phyloP scores from a whole-genome alignment of 2,797 vertebrate species.

The Paratrypauchen microcephalus region DNA sequence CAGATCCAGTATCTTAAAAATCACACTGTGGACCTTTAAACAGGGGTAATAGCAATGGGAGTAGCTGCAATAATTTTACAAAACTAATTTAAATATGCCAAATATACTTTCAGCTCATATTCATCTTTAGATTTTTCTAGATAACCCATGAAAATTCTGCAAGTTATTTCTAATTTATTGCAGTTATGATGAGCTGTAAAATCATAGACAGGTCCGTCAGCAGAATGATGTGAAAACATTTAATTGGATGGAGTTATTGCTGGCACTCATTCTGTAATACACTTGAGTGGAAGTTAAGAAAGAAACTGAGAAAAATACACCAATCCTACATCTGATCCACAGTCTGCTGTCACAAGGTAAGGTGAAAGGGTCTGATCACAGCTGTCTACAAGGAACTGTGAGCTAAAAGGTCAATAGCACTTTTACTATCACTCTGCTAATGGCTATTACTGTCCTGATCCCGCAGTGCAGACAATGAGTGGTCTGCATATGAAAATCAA shows the following conservation, averaged over 20 bases:
- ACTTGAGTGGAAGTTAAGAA: slow-evolving; percentile 8
- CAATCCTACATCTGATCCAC: slow-evolving; percentile 12
- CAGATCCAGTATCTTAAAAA: background rate
- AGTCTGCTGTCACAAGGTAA: background rate
- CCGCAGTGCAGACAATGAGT: slow-evolving; percentile 52
- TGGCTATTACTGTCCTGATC: slow-evolving; percentile 40
- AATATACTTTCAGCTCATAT: background rate
- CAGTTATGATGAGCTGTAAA: background rate
- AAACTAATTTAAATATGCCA: background rate
- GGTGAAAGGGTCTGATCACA: slow-evolving; percentile 35
- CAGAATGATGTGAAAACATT: background rate
- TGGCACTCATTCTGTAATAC: slow-evolving; percentile 26
- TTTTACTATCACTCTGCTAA: slow-evolving; percentile 36
- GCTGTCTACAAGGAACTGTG: slow-evolving; percentile 32
- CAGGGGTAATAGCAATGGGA: background rate
- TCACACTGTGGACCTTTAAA: background rate
- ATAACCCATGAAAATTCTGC: background rate
- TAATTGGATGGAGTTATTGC: slow-evolving; percentile 5
- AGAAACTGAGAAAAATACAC: slow-evolving; percentile 33
- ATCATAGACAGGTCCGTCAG: background rate
- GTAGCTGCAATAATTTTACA: background rate
- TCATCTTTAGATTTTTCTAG: background rate
- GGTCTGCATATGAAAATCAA: slow-evolving; percentile 44
- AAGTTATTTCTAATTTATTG: background rate
- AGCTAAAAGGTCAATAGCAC: slow-evolving; percentile 34